These are phyloP conservation scores for Gymnocephalus cernua DNA, from an alignment of 2,113 vertebrate species.

Conservation along the genomic window DNA sequence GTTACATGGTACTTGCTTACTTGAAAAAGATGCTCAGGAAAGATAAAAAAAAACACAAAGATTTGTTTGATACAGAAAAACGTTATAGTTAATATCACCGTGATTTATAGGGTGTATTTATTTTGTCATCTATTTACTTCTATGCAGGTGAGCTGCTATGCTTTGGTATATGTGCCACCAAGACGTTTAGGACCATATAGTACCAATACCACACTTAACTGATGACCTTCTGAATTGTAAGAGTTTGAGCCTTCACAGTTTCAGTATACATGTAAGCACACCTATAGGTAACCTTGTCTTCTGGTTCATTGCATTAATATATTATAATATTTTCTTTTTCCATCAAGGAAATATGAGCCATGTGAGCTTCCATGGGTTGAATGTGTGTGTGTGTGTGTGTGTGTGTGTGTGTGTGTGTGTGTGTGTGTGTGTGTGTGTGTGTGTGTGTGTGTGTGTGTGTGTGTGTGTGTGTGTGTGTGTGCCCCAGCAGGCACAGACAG, in stretches of 20 bases:
- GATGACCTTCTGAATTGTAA: neutral
- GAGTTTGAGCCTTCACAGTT: neutral
- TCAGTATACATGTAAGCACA: neutral
- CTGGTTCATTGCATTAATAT: neutral
- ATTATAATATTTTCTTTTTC: neutral
- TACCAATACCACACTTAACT: neutral
- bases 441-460: neutral
- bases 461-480: neutral
- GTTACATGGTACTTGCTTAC: neutral
- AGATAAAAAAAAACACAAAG: neutral
- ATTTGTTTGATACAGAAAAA: constrained; percentile 4
- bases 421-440: neutral
- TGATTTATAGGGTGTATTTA: neutral
- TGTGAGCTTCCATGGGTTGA: neutral
- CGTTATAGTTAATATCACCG: neutral
- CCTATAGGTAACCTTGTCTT: neutral
- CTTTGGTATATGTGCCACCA: neutral
- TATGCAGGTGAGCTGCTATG: neutral
- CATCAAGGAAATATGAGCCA: neutral
- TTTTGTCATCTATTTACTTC: neutral
- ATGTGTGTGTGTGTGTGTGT: neutral
- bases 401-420: neutral
- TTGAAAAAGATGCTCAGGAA: neutral
- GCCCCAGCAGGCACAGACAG: neutral
- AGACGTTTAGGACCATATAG: neutral